Evolutionary conservation across 2,888 invertebrate species (phyloP).

Genomic region (Temnothorax ravouxi): DNA sequence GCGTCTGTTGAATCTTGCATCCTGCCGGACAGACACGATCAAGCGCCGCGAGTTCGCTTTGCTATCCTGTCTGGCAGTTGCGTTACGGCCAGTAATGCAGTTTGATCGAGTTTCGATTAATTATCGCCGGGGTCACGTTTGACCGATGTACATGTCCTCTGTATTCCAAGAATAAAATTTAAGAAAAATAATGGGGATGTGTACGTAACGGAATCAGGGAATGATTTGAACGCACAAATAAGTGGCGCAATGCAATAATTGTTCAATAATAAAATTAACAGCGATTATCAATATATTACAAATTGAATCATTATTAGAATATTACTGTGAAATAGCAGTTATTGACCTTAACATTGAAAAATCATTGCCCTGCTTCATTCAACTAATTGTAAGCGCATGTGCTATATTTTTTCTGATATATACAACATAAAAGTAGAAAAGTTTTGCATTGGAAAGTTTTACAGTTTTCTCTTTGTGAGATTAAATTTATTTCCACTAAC

Average conservation of each 20-base stretch:
- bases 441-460: not conserved
- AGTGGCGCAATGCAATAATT: slow-evolving; percentile 6
- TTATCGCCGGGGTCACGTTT: slow-evolving; percentile 39
- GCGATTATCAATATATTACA: slow-evolving; percentile 22
- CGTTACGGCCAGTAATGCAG: slow-evolving; percentile 50
- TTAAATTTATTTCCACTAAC: not conserved
- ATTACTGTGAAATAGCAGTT: not conserved
- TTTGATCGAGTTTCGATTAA: slow-evolving; percentile 53
- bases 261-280: slow-evolving; percentile 12
- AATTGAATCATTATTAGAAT: slow-evolving; percentile 15
- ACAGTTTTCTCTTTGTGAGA: not conserved
- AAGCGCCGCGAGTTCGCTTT: slow-evolving; percentile 35
- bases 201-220: not conserved
- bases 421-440: not conserved
- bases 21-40: slow-evolving; percentile 47
- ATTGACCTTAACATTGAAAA: slow-evolving; percentile 14
- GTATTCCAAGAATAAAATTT: slow-evolving; percentile 11
- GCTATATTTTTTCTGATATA: not conserved
- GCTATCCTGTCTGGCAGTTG: slow-evolving; percentile 44
- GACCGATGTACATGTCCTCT: slow-evolving; percentile 21
- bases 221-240: not conserved
- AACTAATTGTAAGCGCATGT: not conserved
- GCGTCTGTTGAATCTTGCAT: slow-evolving; percentile 51
- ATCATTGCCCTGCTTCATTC: slow-evolving; percentile 5
- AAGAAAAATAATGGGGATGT: not conserved